These are phyloP conservation scores for Eunapius fragilis DNA, from an alignment of 37 sponge, comb jelly and placozoan genomes.

Conservation along the genomic window DNA sequence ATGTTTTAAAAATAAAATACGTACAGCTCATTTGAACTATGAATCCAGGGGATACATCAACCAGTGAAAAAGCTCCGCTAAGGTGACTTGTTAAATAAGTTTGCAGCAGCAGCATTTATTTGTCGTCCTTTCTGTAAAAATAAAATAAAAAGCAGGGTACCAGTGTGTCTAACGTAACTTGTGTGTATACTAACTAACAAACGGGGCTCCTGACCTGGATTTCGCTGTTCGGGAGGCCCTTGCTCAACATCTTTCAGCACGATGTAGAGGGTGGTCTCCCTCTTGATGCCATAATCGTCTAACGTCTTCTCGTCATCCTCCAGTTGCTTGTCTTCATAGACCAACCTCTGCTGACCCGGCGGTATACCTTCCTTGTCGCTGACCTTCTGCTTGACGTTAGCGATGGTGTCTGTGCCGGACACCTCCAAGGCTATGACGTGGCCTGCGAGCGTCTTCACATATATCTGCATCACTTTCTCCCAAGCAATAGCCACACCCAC, in stretches of 20 bases:
- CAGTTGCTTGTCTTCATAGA: conserved; percentile 33
- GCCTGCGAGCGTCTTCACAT: conserved; percentile 59
- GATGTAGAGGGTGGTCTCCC: conserved; percentile 39
- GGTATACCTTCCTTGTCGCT: conserved; percentile 24
- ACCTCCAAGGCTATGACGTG: conserved; percentile 34
- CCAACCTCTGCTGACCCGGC: conserved; percentile 1
- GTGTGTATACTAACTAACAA: too few relatives aligned
- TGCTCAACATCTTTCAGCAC: conserved; percentile 18
- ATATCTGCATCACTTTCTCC: conserved; percentile 4
- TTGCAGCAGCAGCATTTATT: too few relatives aligned
- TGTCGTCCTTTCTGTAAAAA: too few relatives aligned
- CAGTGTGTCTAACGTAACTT: too few relatives aligned
- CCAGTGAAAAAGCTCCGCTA: too few relatives aligned
- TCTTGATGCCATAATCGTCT: conserved; percentile 25
- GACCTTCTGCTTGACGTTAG: conserved; percentile 4
- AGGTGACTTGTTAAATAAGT: too few relatives aligned
- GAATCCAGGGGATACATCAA: too few relatives aligned
- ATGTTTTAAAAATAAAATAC: too few relatives aligned
- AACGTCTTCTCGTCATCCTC: conserved; percentile 18
- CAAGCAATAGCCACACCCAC: too few relatives aligned
- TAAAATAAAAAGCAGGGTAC: too few relatives aligned
- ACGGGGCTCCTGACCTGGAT: not conserved
- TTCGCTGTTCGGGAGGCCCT: not conserved
- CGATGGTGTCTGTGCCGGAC: conserved; percentile 3
- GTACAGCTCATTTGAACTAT: too few relatives aligned